Evolutionary conservation across 2,113 vertebrate species (phyloP).

Genomic region (Entomyzon cyanotis): DNA sequence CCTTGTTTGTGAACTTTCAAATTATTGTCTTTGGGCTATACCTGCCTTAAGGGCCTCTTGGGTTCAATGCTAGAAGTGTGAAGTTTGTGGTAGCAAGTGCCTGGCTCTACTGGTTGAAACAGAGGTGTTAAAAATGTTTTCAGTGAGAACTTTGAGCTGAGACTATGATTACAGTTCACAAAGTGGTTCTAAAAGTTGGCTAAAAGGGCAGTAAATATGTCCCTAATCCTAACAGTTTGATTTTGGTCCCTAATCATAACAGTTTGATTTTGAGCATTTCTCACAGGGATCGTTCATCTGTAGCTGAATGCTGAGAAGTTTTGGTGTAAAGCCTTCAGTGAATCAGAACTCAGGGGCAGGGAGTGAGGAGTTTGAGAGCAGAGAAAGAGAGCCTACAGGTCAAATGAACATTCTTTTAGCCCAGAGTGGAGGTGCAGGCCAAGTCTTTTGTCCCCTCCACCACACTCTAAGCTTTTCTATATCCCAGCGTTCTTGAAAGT

Average conservation of each 20-base stretch:
- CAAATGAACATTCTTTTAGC: neutral
- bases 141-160: neutral
- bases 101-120: neutral
- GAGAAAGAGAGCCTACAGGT: fast-evolving
- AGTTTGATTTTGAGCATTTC: neutral
- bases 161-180: neutral
- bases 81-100: neutral
- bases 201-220: neutral
- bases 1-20: neutral
- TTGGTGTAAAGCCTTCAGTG: neutral
- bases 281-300: neutral
- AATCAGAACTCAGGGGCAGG: neutral
- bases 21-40: neutral
- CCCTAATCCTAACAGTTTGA: neutral
- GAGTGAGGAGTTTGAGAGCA: neutral
- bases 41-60: neutral
- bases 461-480: neutral
- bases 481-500: neutral
- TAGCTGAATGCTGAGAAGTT: neutral
- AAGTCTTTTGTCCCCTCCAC: neutral
- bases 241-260: neutral
- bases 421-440: neutral
- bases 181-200: neutral
- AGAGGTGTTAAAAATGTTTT: neutral
- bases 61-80: neutral